phyloP scores from a whole-genome alignment of 2,113 vertebrate genomes.

The Sapajus apella region DNA sequence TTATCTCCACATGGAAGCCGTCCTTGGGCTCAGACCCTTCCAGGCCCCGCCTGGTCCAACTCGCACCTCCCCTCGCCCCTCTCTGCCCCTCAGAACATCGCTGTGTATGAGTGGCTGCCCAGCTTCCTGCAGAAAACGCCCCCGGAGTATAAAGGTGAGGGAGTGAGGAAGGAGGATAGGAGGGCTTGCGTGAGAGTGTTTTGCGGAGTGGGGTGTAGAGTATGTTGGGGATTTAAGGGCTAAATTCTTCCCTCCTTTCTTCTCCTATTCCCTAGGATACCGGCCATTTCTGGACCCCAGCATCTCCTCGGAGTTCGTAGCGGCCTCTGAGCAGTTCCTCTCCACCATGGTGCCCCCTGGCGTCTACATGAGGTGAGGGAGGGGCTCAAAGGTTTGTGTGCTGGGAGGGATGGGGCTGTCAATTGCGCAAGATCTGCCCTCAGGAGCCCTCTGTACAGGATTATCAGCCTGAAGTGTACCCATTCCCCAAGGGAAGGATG shows the following conservation, averaged over 20 bases:
- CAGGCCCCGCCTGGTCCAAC: neutral
- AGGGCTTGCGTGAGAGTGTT: neutral
- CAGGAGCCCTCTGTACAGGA: neutral
- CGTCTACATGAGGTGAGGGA: conserved; percentile 90
- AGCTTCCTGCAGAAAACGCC: conserved; percentile 76
- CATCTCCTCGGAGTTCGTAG: conserved; percentile 90
- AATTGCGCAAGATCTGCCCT: neutral
- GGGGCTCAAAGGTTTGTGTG: neutral
- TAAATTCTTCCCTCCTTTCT: neutral
- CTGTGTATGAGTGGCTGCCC: conserved; percentile 95
- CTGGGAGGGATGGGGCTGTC: neutral
- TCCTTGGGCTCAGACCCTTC: neutral
- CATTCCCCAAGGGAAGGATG: neutral
- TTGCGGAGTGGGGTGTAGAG: neutral
- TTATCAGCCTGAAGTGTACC: neutral
- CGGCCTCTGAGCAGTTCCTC: conserved; percentile 84
- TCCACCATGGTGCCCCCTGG: conserved; percentile 91
- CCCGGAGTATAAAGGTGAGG: conserved; percentile 88
- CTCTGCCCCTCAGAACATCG: conserved; percentile 85
- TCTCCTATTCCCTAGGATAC: conserved; percentile 42
- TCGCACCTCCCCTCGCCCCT: rapidly evolving
- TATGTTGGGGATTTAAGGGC: neutral
- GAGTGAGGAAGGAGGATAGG: neutral
- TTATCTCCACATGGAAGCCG: neutral
- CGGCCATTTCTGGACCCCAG: conserved; percentile 86